Base-by-base conservation (phyloP, 2,113 vertebrate species). In the Archocentrus centrarchus region DNA sequence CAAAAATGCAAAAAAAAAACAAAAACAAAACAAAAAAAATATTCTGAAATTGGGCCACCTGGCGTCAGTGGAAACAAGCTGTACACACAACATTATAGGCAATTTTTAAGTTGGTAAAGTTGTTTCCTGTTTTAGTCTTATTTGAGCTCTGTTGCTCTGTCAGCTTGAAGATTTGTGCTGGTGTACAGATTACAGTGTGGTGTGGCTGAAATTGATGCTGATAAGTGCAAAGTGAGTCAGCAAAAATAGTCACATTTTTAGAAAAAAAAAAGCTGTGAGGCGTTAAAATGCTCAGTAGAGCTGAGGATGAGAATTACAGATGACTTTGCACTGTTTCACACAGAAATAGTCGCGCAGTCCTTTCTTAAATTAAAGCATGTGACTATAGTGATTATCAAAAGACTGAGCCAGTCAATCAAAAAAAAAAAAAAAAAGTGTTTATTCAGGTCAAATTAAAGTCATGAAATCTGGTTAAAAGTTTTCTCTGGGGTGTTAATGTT, bases 311-410 rank as follows among this genome's bases (percentile, higher is more conserved):
- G 58, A 32, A 47, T 5, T 0, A 7, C 27, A 4, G 18, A 35
- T 53, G 47, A 73, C 64, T 53, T 73, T 53, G 66, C 44, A 73
- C 27, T 47, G 13, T 53, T 73, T 73, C 47, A 53, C 47, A 73
- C 68, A 73, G 47, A 35, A 35, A 73, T 73, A 73, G 68, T 73
- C 68, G 55, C 53, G 18, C 11, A 11, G 11, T 53, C 47, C 27
- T 55, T 32, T 73, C 47, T 55, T 73, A n/a, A 73, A 73, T n/a
- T 73, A 50, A 35, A 55, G 0, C 27, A 30, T 32, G 10, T 14
- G 13, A 55, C 27, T 73, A 3, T 27, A 73, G 68, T 0, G 17
- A 55, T 18, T 73, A n/a, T 55, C 10, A 73, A 11, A 73, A 55
- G n/a, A 73, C 13, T 20, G 27, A 73, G 27, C 13, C 47, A 35